A percentile compares a stretch with the other conserved stretches of the same genome.
Conservation (phyloP, 2,113 vertebrate species). For the Strix aluco region DNA sequence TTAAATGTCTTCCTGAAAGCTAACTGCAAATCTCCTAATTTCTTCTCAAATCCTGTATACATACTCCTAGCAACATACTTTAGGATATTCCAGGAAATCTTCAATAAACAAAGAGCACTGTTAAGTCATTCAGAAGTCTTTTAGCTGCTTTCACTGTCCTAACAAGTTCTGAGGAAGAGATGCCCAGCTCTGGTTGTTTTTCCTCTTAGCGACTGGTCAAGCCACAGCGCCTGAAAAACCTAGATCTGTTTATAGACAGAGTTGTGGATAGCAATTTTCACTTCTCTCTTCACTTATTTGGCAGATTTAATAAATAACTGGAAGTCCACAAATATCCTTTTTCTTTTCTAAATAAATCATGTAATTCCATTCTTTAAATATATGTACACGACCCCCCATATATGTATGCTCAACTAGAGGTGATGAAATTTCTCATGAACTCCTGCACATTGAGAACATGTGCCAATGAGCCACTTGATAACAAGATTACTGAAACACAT, state of each 20-base stretch:
- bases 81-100: background rate
- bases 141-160: background rate
- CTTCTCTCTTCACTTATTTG: background rate
- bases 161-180: background rate
- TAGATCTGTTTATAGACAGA: background rate
- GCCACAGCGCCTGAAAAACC: accelerated
- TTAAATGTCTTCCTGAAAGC: background rate
- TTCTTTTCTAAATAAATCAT: background rate
- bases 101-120: background rate
- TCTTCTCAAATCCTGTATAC: background rate
- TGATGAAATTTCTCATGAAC: background rate
- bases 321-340: background rate
- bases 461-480: background rate
- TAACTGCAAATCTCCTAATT: background rate
- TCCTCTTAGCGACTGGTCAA: accelerated
- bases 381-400: accelerated
- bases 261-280: background rate
- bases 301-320: background rate
- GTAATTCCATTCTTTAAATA: background rate
- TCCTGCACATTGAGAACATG: background rate
- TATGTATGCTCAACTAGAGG: background rate
- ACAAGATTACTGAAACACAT: background rate
- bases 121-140: background rate
- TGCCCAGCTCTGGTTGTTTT: background rate
- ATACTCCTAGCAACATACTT: background rate